Conservation (phyloP, 2,888 invertebrate species). For the Drosophila koepferae region DNA sequence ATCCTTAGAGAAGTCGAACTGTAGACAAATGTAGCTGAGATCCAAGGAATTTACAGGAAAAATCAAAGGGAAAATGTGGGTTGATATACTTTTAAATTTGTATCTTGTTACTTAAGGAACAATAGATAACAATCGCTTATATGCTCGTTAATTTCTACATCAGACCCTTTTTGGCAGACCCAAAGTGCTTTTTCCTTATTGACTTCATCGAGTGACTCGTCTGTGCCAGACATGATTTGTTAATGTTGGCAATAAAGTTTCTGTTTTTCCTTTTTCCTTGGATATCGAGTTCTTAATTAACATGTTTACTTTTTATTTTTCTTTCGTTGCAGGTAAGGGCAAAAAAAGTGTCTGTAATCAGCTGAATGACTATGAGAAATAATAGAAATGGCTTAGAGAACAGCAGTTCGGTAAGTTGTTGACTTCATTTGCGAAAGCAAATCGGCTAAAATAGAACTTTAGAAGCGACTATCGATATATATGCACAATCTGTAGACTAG, state of each 20-base stretch:
- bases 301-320: constrained; percentile 60
- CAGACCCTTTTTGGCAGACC: background rate
- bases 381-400: constrained; percentile 1
- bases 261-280: constrained; percentile 5
- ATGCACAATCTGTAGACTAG: too few relatives aligned
- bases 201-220: constrained; percentile 29
- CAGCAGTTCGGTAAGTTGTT: constrained; percentile 28
- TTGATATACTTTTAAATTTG: background rate
- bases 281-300: constrained; percentile 62
- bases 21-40: constrained; percentile 22
- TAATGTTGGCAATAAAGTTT: constrained; percentile 62
- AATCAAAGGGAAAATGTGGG: background rate
- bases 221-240: constrained; percentile 59
- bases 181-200: constrained; percentile 2
- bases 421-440: background rate
- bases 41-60: constrained; percentile 22
- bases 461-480: too few relatives aligned
- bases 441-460: background rate
- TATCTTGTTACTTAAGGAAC: background rate
- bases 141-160: background rate
- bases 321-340: constrained; percentile 68
- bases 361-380: constrained; percentile 15
- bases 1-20: constrained; percentile 35
- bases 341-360: constrained; percentile 11
- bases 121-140: background rate